These are phyloP conservation scores for Neosalanx taihuensis DNA, from an alignment of 2,797 vertebrate species.

Conservation along the genomic window DNA sequence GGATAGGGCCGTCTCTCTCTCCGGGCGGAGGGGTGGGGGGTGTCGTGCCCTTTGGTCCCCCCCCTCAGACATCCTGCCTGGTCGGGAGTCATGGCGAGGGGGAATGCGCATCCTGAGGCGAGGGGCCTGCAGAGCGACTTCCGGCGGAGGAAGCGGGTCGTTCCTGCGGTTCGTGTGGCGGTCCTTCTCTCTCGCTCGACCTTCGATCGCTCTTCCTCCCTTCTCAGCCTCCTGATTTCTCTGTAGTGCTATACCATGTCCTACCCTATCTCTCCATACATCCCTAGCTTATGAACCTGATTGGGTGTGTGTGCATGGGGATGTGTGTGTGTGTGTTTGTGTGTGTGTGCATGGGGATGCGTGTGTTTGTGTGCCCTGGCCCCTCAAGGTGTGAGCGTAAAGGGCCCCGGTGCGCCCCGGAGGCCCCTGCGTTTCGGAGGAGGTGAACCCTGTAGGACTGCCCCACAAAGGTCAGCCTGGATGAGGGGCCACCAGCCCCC, in stretches of 20 bases:
- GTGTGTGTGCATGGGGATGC: not conserved
- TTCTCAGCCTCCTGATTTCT: constrained; percentile 4
- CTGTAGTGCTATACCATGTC: constrained; percentile 19
- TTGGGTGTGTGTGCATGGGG: not conserved
- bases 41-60: constrained; percentile 32
- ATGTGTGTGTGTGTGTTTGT: not conserved
- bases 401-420: not conserved
- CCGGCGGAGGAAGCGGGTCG: constrained; percentile 31
- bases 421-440: not conserved
- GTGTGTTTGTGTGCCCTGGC: not conserved
- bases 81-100: constrained; percentile 32
- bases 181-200: not conserved
- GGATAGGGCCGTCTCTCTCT: constrained; percentile 24
- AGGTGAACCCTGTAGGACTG: not conserved
- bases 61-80: constrained; percentile 31
- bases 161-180: constrained; percentile 22
- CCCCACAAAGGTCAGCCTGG: not conserved
- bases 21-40: constrained; percentile 19
- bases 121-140: constrained; percentile 39
- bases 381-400: not conserved
- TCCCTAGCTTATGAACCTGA: too few species aligned
- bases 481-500: too few species aligned
- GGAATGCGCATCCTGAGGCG: constrained; percentile 56
- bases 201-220: not conserved
- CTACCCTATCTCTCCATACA: constrained; percentile 5